Percentiles rank a stretch among this genome's conserved stretches.
phyloP scores from a whole-genome alignment of 37 sponge, comb jelly and placozoan genomes.

The Chondrilla cf. caribensis region DNA sequence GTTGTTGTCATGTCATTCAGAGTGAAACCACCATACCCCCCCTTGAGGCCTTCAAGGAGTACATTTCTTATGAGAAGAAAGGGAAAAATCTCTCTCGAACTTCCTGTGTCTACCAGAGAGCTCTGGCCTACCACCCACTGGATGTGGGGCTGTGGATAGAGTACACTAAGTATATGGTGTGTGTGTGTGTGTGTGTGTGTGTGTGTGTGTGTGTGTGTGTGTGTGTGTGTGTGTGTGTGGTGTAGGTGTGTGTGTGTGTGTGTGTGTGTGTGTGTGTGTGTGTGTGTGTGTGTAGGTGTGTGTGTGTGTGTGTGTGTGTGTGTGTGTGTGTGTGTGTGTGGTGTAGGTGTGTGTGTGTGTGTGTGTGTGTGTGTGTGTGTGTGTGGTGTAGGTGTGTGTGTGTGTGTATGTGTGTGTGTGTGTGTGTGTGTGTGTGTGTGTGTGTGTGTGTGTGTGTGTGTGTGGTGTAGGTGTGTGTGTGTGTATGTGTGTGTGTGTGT shows the following conservation, averaged over 20 bases:
- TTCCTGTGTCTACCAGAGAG: constrained; percentile 63
- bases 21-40: not conserved
- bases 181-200: not conserved
- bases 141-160: constrained; percentile 57
- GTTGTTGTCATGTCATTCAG: no score
- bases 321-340: constrained; percentile 8
- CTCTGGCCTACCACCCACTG: constrained; percentile 55
- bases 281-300: not conserved
- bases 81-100: constrained; percentile 40
- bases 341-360: not conserved
- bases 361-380: not conserved
- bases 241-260: not conserved
- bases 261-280: not conserved
- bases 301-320: not conserved
- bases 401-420: no score
- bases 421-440: no score
- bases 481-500: not conserved
- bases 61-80: constrained; percentile 32
- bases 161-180: constrained; percentile 59
- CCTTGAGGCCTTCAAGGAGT: constrained; percentile 28
- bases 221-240: not conserved
- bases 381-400: no score
- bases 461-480: not conserved
- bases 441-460: no score
- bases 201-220: constrained; percentile 25